Evolutionary conservation across 2,113 vertebrate genomes (phyloP).

Genomic region (Mormyrus lacerda): DNA sequence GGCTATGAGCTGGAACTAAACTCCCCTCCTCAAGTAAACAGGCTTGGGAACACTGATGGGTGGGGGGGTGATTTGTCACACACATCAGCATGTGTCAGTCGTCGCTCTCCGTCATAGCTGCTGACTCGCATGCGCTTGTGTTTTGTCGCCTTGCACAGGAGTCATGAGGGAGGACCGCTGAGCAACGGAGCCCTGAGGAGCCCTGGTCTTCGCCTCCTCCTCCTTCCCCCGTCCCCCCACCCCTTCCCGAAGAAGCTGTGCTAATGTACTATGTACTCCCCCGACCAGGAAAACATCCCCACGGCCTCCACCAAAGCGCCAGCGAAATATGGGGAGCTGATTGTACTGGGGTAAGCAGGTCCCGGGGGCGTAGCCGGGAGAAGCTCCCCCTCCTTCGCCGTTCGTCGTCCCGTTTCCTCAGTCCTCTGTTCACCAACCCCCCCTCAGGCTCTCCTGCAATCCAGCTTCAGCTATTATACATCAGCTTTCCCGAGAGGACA

Average conservation of each 20-base stretch:
- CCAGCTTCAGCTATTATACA: neutral
- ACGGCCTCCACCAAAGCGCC: conserved; percentile 90
- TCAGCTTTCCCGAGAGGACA: neutral
- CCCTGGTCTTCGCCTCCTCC: neutral
- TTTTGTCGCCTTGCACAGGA: conserved; percentile 27
- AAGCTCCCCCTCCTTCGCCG: neutral
- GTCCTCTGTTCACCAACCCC: neutral
- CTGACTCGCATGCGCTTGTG: neutral
- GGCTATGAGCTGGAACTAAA: neutral
- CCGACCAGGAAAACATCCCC: conserved; percentile 97
- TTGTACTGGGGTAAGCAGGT: conserved; percentile 90
- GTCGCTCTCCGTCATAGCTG: neutral
- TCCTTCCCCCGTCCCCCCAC: conserved; percentile 9
- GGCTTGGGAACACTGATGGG: neutral
- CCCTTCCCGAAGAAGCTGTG: conserved; percentile 58
- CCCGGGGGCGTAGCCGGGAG: neutral
- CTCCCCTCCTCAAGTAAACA: neutral
- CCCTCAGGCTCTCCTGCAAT: neutral
- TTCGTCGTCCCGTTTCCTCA: neutral
- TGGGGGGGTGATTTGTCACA: neutral
- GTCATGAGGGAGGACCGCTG: neutral
- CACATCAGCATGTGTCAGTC: neutral
- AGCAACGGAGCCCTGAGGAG: neutral
- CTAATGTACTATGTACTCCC: conserved; percentile 99
- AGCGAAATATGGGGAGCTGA: conserved; percentile 98